Conservation (phyloP, 2,113 vertebrate genomes). For the Microcebus ravelobensis region DNA sequence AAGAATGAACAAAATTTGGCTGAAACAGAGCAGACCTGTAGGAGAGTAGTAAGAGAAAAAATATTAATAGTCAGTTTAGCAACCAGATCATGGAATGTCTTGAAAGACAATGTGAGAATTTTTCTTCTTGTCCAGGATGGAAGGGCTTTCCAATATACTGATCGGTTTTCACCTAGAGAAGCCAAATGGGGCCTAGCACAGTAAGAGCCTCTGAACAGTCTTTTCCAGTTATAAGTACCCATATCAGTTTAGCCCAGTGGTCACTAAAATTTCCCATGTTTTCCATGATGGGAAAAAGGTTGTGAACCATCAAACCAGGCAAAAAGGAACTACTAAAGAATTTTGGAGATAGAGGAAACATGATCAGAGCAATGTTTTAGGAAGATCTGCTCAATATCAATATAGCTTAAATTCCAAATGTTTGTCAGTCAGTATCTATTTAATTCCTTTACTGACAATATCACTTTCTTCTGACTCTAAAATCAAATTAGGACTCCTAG, state of each 20-base stretch:
- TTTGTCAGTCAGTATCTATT: background rate
- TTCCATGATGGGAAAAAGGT: fast-evolving
- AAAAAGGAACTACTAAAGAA: background rate
- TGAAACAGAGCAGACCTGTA: background rate
- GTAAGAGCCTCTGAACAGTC: background rate
- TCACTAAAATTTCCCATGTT: background rate
- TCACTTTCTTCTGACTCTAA: background rate
- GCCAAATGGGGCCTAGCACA: background rate
- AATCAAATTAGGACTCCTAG: background rate
- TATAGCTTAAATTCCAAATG: background rate
- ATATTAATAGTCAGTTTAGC: background rate
- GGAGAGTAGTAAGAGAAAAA: background rate
- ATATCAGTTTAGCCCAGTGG: background rate
- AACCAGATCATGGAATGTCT: background rate
- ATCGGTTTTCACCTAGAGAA: background rate
- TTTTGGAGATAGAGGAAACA: background rate
- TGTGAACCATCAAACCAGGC: background rate
- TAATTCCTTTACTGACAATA: background rate
- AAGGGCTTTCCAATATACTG: background rate
- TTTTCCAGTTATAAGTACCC: background rate
- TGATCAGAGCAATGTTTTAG: background rate
- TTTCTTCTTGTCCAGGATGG: background rate
- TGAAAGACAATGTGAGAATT: background rate
- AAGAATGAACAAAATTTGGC: background rate
- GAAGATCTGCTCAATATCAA: background rate